These are phyloP conservation scores for Sebastes schlegelii DNA, from an alignment of 2,113 vertebrate species.

Conservation along the genomic window DNA sequence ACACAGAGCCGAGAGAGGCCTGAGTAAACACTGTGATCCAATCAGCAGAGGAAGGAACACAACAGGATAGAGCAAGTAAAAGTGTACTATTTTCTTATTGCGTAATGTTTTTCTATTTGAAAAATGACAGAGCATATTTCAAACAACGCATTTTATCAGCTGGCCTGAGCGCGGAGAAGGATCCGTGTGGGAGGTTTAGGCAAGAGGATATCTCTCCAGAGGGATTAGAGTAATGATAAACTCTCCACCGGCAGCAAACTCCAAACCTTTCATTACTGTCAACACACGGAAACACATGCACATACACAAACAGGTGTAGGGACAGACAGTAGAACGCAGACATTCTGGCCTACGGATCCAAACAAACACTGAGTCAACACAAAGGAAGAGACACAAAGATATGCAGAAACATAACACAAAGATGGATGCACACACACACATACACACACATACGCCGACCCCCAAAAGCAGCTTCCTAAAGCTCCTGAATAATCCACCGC, in stretches of 20 bases:
- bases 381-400: conserved; percentile 22
- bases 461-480: conserved; percentile 39
- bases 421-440: neutral
- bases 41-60: conserved; percentile 10
- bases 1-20: conserved; percentile 22
- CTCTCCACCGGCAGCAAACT: conserved; percentile 58
- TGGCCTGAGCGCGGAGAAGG: conserved; percentile 13
- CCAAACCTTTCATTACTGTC: conserved; percentile 69
- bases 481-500: conserved; percentile 50
- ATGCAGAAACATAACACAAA: conserved; percentile 15
- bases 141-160: conserved; percentile 52
- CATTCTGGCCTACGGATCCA: conserved; percentile 16
- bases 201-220: conserved; percentile 51
- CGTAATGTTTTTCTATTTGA: conserved; percentile 44
- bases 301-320: conserved; percentile 47
- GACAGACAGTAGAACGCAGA: neutral
- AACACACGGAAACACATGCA: conserved; percentile 11
- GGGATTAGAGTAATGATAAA: conserved; percentile 70
- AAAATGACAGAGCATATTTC: conserved; percentile 51
- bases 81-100: conserved; percentile 20
- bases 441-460: neutral
- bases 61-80: conserved; percentile 25
- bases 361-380: conserved; percentile 21
- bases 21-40: conserved; percentile 32
- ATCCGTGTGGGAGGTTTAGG: conserved; percentile 51